Percentiles rank a stretch among this genome's conserved stretches.
phyloP scores from a whole-genome alignment of 2,888 invertebrate genomes.

The Papilio protenor region DNA sequence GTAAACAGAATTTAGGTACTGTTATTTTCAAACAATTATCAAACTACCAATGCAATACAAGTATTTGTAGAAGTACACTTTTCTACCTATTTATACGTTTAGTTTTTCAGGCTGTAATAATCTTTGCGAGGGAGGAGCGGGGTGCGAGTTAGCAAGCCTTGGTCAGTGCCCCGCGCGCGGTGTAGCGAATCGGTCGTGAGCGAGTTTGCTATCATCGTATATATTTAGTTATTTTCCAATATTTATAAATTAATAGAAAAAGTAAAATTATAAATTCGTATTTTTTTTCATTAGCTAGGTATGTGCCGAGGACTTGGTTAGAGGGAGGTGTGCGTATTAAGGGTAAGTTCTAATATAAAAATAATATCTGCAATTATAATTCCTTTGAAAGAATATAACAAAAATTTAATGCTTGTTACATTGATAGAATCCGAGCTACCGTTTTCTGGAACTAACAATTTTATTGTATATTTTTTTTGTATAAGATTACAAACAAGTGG shows the following conservation, averaged over 20 bases:
- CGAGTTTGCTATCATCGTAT: conserved; percentile 23
- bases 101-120: conserved; percentile 63
- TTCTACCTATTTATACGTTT: conserved; percentile 58
- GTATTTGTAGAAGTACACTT: neutral
- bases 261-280: neutral
- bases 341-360: conserved; percentile 42
- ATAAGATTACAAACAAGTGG: no score
- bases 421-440: no score
- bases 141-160: conserved; percentile 66
- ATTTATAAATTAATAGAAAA: conserved; percentile 7
- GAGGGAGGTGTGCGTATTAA: conserved; percentile 40
- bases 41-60: neutral
- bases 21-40: no score
- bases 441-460: no score
- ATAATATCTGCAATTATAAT: neutral
- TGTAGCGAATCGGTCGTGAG: conserved; percentile 56
- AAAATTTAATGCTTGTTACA: no score
- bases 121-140: conserved; percentile 67
- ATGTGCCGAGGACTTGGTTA: conserved; percentile 45
- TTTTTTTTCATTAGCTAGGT: conserved; percentile 28
- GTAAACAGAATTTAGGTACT: no score
- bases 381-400: neutral
- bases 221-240: conserved; percentile 24
- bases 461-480: no score
- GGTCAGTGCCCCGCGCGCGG: conserved; percentile 78